A percentile compares a stretch with the other conserved stretches of the same genome.
phyloP scores from a whole-genome alignment of 2,888 invertebrate species.

The Epirrhoe alternata region DNA sequence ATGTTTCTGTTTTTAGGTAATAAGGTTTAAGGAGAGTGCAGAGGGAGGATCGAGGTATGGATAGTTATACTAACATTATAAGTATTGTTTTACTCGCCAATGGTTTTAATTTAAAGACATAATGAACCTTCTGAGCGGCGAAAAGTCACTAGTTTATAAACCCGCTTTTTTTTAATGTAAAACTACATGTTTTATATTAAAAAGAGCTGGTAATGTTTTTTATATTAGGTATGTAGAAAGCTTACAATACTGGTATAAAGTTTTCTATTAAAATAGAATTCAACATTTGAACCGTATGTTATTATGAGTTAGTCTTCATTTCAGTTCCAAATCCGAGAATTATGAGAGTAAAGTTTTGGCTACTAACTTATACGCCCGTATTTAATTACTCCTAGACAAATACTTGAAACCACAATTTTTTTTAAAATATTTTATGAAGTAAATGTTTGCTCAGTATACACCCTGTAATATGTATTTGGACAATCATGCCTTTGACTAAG shows the following conservation, averaged over 20 bases:
- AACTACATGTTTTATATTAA: too few species aligned
- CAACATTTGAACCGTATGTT: not conserved
- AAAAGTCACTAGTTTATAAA: too few species aligned
- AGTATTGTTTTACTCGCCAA: too few species aligned
- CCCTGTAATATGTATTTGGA: too few species aligned
- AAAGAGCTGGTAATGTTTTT: too few species aligned
- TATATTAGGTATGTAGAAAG: too few species aligned
- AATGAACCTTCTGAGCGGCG: too few species aligned
- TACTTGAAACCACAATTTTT: not conserved
- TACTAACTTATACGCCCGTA: not conserved
- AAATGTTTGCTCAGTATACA: too few species aligned
- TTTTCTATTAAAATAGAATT: not conserved
- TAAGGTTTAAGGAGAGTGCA: slow-evolving; percentile 4
- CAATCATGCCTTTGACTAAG: too few species aligned
- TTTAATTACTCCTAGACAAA: not conserved
- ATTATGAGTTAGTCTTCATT: not conserved
- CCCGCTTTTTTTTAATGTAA: too few species aligned
- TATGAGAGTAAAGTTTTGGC: not conserved
- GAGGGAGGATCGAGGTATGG: slow-evolving; percentile 6
- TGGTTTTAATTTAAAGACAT: too few species aligned
- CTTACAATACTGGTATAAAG: too few species aligned
- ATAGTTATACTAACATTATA: not conserved
- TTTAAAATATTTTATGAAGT: not conserved
- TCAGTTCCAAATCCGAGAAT: not conserved
- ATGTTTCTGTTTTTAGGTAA: slow-evolving; percentile 13